Evolutionary conservation across 1,140 invertebrate species (phyloP), one percentile per base, ranked within the genome.

Genomic region (Drosophila bocki): DNA sequence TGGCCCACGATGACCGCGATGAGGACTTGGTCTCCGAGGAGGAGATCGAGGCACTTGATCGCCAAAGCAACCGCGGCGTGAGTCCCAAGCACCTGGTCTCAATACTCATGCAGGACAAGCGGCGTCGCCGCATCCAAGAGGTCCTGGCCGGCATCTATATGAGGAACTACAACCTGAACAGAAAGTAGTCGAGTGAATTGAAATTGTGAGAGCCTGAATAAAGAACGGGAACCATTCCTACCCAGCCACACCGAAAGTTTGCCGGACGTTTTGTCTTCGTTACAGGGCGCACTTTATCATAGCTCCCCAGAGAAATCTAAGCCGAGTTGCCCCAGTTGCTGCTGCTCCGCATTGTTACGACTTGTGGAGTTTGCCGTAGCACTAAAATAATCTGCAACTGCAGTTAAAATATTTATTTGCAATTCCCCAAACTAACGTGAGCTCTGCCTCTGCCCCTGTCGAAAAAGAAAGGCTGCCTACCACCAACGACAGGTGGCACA

Each of bases 351-450:
- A 63, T 77, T 77, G 78, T 82, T 77, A 75, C 80, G 75, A 80
- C 72, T 84, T 82, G 77, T 57, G 47, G 42, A 79, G 44, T 44
- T 60, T 50, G 61, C 44, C 35, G 17, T 35, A 33, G 71, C 69
- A 86, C 83, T 85, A 80, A 91, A 85, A 91, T 91, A 91, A 86
- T 91, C 86, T 86, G 88, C 80, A 87, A 91, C 87, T 91, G 80
- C 80, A 91, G 87, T 84, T 91, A 84, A 91, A 91, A 91, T 91
- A 91, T 91, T 87, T 91, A 91, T 91, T 91, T 91, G 87, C 82
- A 91, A 91, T 91, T 91, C 87, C 87, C 87, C 77, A 78, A 91
- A 86, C 87, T 75, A 78, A 81, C 80, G 78, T 91, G 63, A 77
- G 65, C 69, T 58, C 39, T 59, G 26, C 54, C 35, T 58, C 33